Conservation (phyloP, 2,113 vertebrate species). For the Atrichornis clamosus region DNA sequence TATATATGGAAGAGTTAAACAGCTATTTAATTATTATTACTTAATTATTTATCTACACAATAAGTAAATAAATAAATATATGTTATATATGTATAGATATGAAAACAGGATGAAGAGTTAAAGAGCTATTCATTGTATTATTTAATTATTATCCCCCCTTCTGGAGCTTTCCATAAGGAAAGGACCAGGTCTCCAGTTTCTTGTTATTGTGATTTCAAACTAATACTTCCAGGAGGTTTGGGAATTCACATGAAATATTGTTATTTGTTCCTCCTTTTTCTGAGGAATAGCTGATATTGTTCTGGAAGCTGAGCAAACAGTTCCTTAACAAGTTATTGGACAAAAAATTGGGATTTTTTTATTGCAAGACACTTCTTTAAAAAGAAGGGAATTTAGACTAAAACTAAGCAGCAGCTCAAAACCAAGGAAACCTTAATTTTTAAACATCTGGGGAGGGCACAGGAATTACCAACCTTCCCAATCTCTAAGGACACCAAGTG, state of each 20-base stretch:
- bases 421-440: not conserved
- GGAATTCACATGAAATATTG: not conserved
- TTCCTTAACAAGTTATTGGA: not conserved
- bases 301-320: not conserved
- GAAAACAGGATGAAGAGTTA: not conserved
- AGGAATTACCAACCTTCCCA: not conserved
- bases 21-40: too few species aligned
- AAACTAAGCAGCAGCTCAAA: not conserved
- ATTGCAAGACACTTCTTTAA: not conserved
- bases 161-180: not conserved
- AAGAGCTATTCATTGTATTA: not conserved
- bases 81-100: not conserved
- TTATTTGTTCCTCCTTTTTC: not conserved
- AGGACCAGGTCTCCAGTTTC: not conserved
- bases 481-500: not conserved
- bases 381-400: not conserved
- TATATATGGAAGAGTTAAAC: too few species aligned
- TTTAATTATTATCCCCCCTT: too few species aligned
- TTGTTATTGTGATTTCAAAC: not conserved
- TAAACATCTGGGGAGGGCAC: not conserved
- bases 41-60: too few species aligned
- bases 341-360: too few species aligned
- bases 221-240: not conserved
- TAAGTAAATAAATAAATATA: not conserved
- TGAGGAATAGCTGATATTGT: not conserved